These are phyloP conservation scores for Pseudoips prasinana DNA, from an alignment of 2,888 invertebrate species.

Conservation along the genomic window DNA sequence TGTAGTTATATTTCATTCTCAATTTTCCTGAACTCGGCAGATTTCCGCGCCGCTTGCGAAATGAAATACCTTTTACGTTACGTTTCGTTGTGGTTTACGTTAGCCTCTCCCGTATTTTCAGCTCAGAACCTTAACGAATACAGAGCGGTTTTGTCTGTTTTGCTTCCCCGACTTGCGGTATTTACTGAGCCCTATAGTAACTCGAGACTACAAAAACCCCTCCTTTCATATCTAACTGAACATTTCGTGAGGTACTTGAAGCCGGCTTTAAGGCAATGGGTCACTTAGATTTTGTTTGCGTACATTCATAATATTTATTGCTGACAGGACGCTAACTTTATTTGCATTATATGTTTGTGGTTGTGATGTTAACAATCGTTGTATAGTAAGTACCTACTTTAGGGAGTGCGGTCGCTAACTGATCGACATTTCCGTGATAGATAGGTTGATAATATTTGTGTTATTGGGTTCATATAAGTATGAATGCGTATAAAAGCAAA, in stretches of 20 bases:
- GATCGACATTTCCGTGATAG: too few species aligned
- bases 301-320: conserved; percentile 5
- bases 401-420: too few species aligned
- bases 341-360: background rate
- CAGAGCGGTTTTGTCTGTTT: conserved; percentile 40
- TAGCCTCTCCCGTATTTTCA: conserved; percentile 32
- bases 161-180: conserved; percentile 41
- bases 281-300: conserved; percentile 38
- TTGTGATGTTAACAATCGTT: too few species aligned
- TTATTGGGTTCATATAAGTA: conserved; percentile 24
- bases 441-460: too few species aligned
- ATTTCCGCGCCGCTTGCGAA: conserved; percentile 31
- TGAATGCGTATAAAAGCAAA: conserved; percentile 49
- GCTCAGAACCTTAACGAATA: conserved; percentile 39
- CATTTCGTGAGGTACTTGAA: conserved; percentile 47
- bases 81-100: conserved; percentile 39
- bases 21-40: conserved; percentile 26
- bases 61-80: conserved; percentile 39
- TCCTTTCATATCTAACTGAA: conserved; percentile 52
- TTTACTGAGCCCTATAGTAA: conserved; percentile 36
- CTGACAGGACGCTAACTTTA: background rate
- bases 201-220: conserved; percentile 42
- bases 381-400: too few species aligned
- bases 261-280: conserved; percentile 48
- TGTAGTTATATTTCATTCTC: conserved; percentile 24